phyloP scores from a whole-genome alignment of 2,888 invertebrate species.

The Drosophila sordidula region DNA sequence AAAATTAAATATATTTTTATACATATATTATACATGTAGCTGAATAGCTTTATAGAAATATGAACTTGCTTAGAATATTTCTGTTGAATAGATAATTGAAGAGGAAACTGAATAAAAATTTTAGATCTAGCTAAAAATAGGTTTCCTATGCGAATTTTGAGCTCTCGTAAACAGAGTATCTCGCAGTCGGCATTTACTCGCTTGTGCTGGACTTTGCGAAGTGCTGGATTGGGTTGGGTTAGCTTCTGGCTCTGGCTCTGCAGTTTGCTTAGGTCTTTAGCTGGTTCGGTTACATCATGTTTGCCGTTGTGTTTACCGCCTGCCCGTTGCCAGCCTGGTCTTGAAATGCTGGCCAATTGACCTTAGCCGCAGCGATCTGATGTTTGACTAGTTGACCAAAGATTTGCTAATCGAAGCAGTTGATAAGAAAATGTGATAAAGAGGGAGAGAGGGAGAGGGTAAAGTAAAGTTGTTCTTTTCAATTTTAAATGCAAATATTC shows the following conservation, averaged over 20 bases:
- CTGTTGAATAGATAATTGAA: too few relatives aligned
- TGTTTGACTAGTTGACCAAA: constrained; percentile 6
- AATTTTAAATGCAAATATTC: too few relatives aligned
- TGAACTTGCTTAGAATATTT: too few relatives aligned
- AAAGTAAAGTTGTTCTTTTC: too few relatives aligned
- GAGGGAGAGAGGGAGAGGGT: not conserved
- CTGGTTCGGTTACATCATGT: constrained; percentile 71
- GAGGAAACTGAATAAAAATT: too few relatives aligned
- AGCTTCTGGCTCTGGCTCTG: constrained; percentile 19
- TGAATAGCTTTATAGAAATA: too few relatives aligned
- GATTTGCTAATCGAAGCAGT: constrained; percentile 20
- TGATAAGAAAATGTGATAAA: constrained; percentile 12
- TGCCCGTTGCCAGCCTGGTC: constrained; percentile 42
- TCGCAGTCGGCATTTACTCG: not conserved
- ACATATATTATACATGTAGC: too few relatives aligned
- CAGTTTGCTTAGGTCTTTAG: constrained; percentile 65
- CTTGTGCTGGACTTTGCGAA: constrained; percentile 17
- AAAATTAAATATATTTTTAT: too few relatives aligned
- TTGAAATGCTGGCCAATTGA: constrained; percentile 61
- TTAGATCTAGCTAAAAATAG: too few relatives aligned
- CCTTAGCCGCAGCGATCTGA: constrained; percentile 47
- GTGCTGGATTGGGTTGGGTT: constrained; percentile 37
- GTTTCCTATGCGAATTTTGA: too few relatives aligned
- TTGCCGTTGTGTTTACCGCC: constrained; percentile 57
- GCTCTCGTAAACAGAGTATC: not conserved